Conservation (phyloP, 37 sponge, comb jelly and placozoan genomes). For the Aplysina aerophoba region DNA sequence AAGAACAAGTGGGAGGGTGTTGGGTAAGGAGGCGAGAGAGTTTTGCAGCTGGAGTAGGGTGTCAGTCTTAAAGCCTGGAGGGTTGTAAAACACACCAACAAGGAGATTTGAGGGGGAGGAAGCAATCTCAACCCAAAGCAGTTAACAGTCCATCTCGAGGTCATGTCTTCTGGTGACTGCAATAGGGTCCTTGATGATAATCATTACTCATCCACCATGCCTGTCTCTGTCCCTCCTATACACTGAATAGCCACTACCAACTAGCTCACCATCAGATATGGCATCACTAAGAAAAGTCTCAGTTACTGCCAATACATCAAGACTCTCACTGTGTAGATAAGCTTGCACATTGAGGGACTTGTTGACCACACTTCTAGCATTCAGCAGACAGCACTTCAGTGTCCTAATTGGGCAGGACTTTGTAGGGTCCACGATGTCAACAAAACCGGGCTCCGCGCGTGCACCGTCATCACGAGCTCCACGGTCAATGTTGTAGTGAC, state of each 20-base stretch:
- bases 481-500: no score
- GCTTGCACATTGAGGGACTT: slow-evolving; percentile 13
- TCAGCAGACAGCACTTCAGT: slow-evolving; percentile 7
- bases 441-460: neutral
- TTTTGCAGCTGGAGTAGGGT: neutral
- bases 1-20: neutral
- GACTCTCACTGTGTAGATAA: neutral
- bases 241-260: neutral
- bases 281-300: slow-evolving; percentile 29
- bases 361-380: slow-evolving; percentile 23
- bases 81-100: slow-evolving; percentile 4
- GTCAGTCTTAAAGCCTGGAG: neutral
- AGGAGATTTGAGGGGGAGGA: neutral
- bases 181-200: slow-evolving; percentile 8
- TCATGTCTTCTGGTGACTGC: slow-evolving; percentile 29
- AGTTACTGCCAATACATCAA: slow-evolving; percentile 10
- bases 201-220: slow-evolving; percentile 44
- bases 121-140: slow-evolving; percentile 7
- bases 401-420: neutral
- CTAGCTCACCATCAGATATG: neutral
- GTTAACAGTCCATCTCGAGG: slow-evolving; percentile 20
- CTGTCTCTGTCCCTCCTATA: slow-evolving; percentile 32
- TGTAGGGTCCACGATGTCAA: neutral
- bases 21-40: neutral
- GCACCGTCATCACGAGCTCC: no score